Conservation (phyloP, 64 coral and sea anemone genomes). For the Porites lutea region DNA sequence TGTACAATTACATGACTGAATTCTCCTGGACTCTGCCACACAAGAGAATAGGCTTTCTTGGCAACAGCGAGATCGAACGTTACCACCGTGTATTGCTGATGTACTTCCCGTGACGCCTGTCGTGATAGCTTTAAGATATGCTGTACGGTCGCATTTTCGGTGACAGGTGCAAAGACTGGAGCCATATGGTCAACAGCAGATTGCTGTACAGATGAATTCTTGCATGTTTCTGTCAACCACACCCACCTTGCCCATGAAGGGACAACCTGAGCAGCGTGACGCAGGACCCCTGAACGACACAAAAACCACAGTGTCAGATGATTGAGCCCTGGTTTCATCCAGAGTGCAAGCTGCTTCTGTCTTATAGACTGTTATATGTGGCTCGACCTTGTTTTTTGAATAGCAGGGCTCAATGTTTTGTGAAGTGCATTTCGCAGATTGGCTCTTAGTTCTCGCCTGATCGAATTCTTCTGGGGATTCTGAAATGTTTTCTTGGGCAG, state of each 20-base stretch:
- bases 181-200: constrained; percentile 45
- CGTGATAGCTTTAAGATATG: constrained; percentile 23
- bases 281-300: not conserved
- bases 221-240: not conserved
- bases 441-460: not conserved
- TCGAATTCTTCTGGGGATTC: not conserved
- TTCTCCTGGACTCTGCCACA: constrained; percentile 10
- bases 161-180: constrained; percentile 40
- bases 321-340: not conserved
- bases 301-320: not conserved
- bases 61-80: constrained; percentile 53
- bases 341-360: not conserved
- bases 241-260: constrained; percentile 41
- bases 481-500: not conserved
- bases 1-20: constrained; percentile 13
- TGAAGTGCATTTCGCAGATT: not conserved
- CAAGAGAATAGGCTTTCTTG: constrained; percentile 26
- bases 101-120: constrained; percentile 2
- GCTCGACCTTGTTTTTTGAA: constrained; percentile 33
- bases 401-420: constrained; percentile 18
- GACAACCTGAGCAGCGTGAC: not conserved
- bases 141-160: constrained; percentile 33
- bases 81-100: constrained; percentile 26
- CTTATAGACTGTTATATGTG: not conserved
- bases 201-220: not conserved